A percentile compares a stretch with the other conserved stretches of the same genome.
Evolutionary conservation across 2,113 vertebrate species (phyloP).

Genomic region (Eulemur macaco): DNA sequence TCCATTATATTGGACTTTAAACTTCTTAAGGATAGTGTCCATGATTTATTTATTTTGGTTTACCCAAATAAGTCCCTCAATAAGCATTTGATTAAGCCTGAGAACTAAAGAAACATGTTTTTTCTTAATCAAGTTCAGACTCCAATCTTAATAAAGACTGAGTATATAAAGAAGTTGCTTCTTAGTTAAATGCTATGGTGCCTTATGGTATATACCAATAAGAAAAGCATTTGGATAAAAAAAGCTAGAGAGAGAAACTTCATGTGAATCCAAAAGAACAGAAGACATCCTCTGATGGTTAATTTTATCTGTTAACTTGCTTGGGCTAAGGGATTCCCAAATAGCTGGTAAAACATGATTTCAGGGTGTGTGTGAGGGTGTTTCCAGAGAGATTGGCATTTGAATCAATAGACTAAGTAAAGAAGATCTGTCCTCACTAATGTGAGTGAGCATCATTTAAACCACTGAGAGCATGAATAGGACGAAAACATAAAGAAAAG

Average conservation of each 20-base stretch:
- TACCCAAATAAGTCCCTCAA: neutral
- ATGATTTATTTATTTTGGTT: neutral
- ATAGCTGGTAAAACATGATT: neutral
- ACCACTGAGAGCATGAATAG: neutral
- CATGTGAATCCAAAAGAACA: neutral
- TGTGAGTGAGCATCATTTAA: neutral
- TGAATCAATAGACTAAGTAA: neutral
- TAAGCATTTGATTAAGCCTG: neutral
- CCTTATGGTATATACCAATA: neutral
- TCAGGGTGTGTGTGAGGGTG: neutral
- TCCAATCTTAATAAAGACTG: neutral
- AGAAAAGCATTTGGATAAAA: neutral
- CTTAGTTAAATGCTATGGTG: neutral
- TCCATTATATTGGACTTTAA: neutral
- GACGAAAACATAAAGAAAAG: neutral
- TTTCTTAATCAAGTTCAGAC: neutral
- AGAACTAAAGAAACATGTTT: slow-evolving; percentile 11
- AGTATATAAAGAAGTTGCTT: slow-evolving; percentile 17
- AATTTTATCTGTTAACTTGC: neutral
- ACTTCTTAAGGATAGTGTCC: neutral
- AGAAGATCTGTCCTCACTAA: neutral
- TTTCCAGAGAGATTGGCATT: neutral
- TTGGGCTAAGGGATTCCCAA: neutral
- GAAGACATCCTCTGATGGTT: neutral
- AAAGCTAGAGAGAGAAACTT: neutral